Evolutionary conservation across 2,797 vertebrate species (phyloP), one percentile per base, ranked within the genome.

Genomic region (Podarcis siculus): DNA sequence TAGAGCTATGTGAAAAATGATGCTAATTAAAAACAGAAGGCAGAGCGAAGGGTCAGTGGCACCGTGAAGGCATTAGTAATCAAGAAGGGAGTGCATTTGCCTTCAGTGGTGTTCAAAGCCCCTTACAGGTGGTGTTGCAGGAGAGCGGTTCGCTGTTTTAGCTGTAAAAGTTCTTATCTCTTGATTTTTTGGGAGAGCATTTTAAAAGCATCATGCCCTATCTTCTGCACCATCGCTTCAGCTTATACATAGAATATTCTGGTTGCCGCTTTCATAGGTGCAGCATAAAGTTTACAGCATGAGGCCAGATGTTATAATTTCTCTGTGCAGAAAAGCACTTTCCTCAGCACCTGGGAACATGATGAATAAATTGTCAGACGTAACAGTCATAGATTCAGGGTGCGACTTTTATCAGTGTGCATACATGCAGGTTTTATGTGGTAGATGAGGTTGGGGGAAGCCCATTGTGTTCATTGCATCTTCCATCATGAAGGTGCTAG

Each of bases 1-100:
- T 37, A 49, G 93, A 93, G 32, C 45, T 30, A 69, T 17, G 89
- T 94, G 91, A 92, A 93, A 92, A 94, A 91, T 91, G 10, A 85
- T 90, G 0, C 0, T 64, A 86, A 92, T 93, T 86, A 66, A 86
- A 87, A 90, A 83, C 67, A 87, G 55, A 79, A 83, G 39, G 55
- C 55, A 79, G n/a, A 35, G 88, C 76, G 91, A 85, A 89, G 6
- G 90, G 86, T 86, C 91, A 71, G 23, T 78, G 42, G 79, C 91
- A 90, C 88, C 85, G 90, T 87, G 90, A 90, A 92, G 91, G 88
- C 89, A 94, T 91, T 92, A 88, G 83, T 10, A 76, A 85, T 85
- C 82, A 73, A 78, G 82, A 81, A 35, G 0, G 88, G 78, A 85
- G 64, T 67, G 42, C 5, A 9, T 91, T 91, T 94, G 89, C 92